Percentiles rank a stretch among this genome's conserved stretches.
Conservation (phyloP, 2,113 vertebrate genomes). For the Epinephelus lanceolatus region DNA sequence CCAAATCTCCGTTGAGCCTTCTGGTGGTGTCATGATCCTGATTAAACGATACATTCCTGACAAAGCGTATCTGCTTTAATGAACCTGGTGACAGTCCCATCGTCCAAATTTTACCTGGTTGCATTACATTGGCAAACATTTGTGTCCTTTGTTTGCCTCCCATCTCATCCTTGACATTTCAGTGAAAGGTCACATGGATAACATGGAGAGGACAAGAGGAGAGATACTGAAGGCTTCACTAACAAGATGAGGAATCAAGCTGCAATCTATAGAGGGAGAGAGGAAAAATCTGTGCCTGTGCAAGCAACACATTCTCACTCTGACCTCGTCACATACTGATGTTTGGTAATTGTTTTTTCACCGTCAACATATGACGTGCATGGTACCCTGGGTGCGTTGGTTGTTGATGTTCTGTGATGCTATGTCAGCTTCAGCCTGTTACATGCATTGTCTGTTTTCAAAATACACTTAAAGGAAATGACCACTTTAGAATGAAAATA, state of each 20-base stretch:
- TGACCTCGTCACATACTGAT: no score
- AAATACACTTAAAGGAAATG: no score
- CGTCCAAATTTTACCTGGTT: neutral
- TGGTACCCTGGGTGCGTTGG: no score
- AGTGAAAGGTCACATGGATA: neutral
- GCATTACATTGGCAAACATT: neutral
- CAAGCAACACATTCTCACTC: neutral
- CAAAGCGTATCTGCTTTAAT: neutral
- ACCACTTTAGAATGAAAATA: no score
- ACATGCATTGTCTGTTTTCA: no score
- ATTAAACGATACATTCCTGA: neutral
- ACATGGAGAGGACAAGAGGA: neutral
- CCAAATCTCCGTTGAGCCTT: neutral
- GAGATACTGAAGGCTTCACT: neutral
- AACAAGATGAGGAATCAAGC: constrained; percentile 1
- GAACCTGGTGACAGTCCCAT: neutral
- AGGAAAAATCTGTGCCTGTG: constrained; percentile 7
- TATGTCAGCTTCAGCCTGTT: no score
- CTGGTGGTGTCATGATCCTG: neutral
- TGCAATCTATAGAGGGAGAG: neutral
- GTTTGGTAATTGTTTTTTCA: no score
- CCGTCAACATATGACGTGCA: no score
- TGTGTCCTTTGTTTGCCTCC: neutral
- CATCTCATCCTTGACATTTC: neutral
- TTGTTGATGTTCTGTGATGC: no score